Base-by-base conservation (phyloP, 2,113 vertebrate genomes). In the Lagopus leucura region DNA sequence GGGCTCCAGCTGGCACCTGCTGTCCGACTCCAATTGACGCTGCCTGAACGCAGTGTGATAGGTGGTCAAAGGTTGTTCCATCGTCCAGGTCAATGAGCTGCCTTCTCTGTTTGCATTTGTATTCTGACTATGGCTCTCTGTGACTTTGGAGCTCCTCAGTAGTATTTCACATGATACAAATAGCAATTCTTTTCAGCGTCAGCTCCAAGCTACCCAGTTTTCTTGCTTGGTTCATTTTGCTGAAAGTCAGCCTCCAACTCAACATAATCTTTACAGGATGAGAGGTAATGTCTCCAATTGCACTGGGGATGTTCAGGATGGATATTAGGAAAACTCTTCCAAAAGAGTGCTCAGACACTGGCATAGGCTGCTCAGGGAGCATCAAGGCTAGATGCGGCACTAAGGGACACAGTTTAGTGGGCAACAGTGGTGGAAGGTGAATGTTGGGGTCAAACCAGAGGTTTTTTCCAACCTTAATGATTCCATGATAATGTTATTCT, bases 41-140 rank as follows among this genome's bases (percentile, higher is more conserved):
- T 12, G 57, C 58, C 63, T 42, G 14, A 57, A 32, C 18, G 36
- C 63, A 25, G 50, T 13, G 54, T 73, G 20, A 42, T 16, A 54
- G 7, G 22, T 3, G 21, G 10, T 70, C 54, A 47, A 83, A 74
- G 71, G 3, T 32, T 16, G 60, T 13, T 61, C 57, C 45, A 22
- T 15, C 85, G 10, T 11, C 42, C 78, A 30, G 22, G 78, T 63
- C 75, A 76, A 65, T 0, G 0, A 73, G 71, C 45, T 27, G 11
- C 36, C 24, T 47, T 42, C 43, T 25, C 55, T 42, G 0, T 55
- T 42, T 60, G 20, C 12, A 3, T 19, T n/a, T 74, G 19, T 27
- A 2, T 3, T 18, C 64, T 16, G 11, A 14, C 50, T 24, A 2
- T 9, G 28, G 57, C n/a, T 10, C 17, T 34, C 8, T 0, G 0